Percentiles rank a stretch among this genome's conserved stretches.
Evolutionary conservation across 1,140 invertebrate species (phyloP).

Genomic region (Conus betulinus): DNA sequence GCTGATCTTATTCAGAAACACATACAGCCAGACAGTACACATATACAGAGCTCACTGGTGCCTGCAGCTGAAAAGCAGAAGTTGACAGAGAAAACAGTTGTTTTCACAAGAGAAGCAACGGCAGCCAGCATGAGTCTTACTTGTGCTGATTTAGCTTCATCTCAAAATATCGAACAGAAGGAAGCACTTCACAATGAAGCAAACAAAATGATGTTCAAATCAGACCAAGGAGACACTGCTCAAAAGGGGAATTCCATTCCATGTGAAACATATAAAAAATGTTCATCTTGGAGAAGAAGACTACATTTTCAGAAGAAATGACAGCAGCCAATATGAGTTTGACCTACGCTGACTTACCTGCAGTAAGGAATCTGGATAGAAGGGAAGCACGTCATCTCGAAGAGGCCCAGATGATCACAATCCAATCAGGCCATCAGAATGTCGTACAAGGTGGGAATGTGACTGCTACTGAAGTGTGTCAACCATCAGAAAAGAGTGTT

Average conservation of each 20-base stretch:
- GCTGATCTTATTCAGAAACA: not conserved
- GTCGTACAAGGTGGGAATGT: not conserved
- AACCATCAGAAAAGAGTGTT: not conserved
- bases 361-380: not conserved
- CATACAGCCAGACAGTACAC: not conserved
- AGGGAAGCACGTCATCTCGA: not conserved
- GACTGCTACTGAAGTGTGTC: not conserved
- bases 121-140: not conserved
- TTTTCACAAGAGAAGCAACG: constrained; percentile 5
- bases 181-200: not conserved
- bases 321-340: constrained; percentile 7
- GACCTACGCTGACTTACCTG: not conserved
- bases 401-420: not conserved
- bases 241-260: not conserved
- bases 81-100: not conserved
- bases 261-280: not conserved
- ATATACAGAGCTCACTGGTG: not conserved
- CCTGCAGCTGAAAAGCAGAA: not conserved
- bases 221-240: not conserved
- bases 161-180: not conserved
- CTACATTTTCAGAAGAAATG: not conserved
- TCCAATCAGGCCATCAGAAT: not conserved
- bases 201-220: not conserved
- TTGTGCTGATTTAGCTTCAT: not conserved
- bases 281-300: not conserved